Percentiles rank a stretch among this genome's conserved stretches.
Conservation (phyloP, 2,797 vertebrate genomes). For the Rhabdophis nuchalis region DNA sequence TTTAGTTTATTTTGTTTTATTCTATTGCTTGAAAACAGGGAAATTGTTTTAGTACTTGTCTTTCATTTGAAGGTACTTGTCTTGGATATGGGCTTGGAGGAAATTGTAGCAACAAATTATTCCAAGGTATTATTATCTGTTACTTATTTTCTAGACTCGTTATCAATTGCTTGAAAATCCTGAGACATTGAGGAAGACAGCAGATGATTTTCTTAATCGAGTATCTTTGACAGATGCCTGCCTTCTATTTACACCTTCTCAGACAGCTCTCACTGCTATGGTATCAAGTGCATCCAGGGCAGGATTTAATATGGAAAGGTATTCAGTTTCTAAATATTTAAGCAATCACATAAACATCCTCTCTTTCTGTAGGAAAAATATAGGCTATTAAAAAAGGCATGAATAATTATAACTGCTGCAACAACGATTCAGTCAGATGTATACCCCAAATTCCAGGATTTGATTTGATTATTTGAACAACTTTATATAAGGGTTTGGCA, state of each 20-base stretch:
- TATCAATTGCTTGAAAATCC: constrained; percentile 88
- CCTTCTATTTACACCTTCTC: constrained; percentile 89
- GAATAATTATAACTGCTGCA: not conserved
- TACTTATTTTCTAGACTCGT: constrained; percentile 80
- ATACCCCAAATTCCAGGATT: not conserved
- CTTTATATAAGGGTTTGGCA: not conserved
- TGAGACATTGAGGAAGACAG: constrained; percentile 86
- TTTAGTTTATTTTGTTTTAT: not conserved
- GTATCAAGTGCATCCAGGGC: constrained; percentile 87
- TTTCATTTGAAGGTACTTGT: not conserved
- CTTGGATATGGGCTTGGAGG: rapidly evolving
- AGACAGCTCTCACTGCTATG: constrained; percentile 88
- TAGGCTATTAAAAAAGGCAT: not conserved
- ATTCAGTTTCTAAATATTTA: not conserved
- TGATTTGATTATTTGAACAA: not conserved
- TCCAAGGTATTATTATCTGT: constrained; percentile 26
- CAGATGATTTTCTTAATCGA: constrained; percentile 90
- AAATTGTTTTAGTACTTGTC: not conserved
- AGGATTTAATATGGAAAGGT: constrained; percentile 92
- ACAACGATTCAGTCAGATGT: not conserved
- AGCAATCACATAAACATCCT: not conserved
- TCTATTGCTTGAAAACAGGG: not conserved
- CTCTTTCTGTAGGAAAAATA: not conserved
- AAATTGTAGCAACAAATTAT: not conserved
- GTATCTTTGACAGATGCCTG: constrained; percentile 85